Percentiles rank a stretch among this genome's conserved stretches.
Evolutionary conservation across 2,888 invertebrate species (phyloP).

Genomic region (Tuta absoluta): DNA sequence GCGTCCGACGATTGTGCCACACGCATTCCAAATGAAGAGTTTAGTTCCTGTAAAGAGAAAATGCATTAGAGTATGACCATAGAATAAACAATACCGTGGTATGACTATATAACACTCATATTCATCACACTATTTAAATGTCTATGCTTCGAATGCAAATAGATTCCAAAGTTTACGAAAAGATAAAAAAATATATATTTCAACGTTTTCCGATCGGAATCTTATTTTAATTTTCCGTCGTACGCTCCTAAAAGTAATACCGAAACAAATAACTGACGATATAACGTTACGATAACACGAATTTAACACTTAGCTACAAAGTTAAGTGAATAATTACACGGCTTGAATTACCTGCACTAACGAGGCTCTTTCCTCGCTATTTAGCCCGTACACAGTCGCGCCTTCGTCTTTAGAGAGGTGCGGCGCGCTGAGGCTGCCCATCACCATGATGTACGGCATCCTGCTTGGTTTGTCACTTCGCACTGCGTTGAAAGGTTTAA

Average conservation of each 20-base stretch:
- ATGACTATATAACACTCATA: no score
- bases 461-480: slow-evolving; percentile 33
- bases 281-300: neutral
- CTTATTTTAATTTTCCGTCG: no score
- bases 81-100: no score
- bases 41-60: slow-evolving; percentile 62
- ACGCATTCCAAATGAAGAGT: slow-evolving; percentile 62
- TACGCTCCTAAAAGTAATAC: no score
- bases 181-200: no score
- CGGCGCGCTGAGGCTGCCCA: slow-evolving; percentile 71
- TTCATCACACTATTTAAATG: no score
- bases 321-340: neutral
- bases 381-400: slow-evolving; percentile 73
- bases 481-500: slow-evolving; percentile 14
- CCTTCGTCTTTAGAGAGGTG: slow-evolving; percentile 75
- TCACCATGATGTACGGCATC: slow-evolving; percentile 79
- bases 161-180: no score
- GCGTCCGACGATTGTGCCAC: slow-evolving; percentile 59
- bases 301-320: neutral
- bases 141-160: no score
- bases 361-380: slow-evolving; percentile 67
- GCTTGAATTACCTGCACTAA: slow-evolving; percentile 25
- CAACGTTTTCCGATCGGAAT: no score
- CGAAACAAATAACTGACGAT: no score
- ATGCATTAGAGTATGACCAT: neutral